Conservation (phyloP, 2,888 invertebrate species). For the Drosophila paucipuncta region DNA sequence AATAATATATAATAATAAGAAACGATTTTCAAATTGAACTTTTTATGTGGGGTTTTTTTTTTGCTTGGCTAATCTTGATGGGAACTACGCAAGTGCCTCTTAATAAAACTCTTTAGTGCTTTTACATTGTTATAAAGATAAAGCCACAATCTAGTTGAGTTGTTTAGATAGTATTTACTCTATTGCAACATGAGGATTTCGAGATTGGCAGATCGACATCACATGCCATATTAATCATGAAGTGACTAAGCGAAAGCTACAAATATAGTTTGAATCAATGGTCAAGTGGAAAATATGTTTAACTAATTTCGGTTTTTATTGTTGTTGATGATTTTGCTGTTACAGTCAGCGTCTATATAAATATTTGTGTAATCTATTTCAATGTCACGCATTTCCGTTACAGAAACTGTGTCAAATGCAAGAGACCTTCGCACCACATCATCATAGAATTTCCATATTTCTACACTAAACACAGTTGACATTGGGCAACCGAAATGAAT, state of each 20-base stretch:
- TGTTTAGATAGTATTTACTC: background rate
- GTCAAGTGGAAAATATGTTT: background rate
- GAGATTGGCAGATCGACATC: constrained; percentile 8
- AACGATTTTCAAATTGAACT: background rate
- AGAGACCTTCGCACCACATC: constrained; percentile 37
- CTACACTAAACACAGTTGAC: constrained; percentile 30
- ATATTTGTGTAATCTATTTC: constrained; percentile 29
- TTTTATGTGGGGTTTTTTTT: background rate
- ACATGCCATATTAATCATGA: constrained; percentile 4
- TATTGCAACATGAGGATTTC: background rate
- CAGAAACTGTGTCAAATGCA: constrained; percentile 46
- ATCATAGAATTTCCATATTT: constrained; percentile 57
- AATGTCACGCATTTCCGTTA: constrained; percentile 53
- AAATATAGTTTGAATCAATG: background rate
- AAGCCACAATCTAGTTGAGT: background rate
- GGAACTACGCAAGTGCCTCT: constrained; percentile 6
- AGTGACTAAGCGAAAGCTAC: constrained; percentile 20
- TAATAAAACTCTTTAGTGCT: background rate
- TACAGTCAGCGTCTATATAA: background rate
- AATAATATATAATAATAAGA: background rate
- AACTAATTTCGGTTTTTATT: constrained; percentile 7
- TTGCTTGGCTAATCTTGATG: background rate
- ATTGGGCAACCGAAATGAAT: constrained; percentile 46
- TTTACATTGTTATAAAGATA: constrained; percentile 6
- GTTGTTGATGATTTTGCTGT: background rate